phyloP scores from a whole-genome alignment of 2,797 vertebrate genomes.

The Malurus leucopterus region DNA sequence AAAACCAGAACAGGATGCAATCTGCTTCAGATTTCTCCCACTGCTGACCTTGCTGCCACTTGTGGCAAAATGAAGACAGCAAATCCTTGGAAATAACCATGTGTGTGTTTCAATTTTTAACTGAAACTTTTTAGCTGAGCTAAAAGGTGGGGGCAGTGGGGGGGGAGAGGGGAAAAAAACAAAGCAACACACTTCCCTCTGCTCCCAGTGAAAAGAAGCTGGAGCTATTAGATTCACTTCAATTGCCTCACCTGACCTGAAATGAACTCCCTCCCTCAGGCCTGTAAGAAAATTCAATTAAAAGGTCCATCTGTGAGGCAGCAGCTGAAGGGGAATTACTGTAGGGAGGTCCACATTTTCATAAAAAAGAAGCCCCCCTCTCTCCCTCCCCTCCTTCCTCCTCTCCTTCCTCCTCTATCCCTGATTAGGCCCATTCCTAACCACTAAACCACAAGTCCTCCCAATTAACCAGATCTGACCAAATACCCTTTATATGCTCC shows the following conservation, averaged over 20 bases:
- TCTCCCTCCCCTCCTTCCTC: background rate
- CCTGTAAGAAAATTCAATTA: slow-evolving; percentile 79
- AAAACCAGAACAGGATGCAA: slow-evolving; percentile 33
- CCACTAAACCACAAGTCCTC: slow-evolving; percentile 56
- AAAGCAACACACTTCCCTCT: slow-evolving; percentile 61
- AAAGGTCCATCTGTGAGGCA: slow-evolving; percentile 77
- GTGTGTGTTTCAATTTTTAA: slow-evolving; percentile 67
- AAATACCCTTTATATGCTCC: slow-evolving; percentile 54
- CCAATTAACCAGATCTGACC: slow-evolving; percentile 65
- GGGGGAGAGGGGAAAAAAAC: background rate
- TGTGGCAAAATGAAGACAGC: slow-evolving; percentile 49
- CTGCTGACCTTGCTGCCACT: slow-evolving; percentile 52
- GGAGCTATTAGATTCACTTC: slow-evolving; percentile 71
- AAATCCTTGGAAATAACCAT: slow-evolving; percentile 56
- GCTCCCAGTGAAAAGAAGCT: slow-evolving; percentile 63
- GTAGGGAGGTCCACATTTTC: slow-evolving; percentile 71
- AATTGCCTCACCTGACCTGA: slow-evolving; percentile 74
- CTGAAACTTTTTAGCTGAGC: slow-evolving; percentile 54
- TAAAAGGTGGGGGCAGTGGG: background rate
- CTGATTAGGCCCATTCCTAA: slow-evolving; percentile 58
- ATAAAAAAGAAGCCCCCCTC: slow-evolving; percentile 57
- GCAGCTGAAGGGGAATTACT: slow-evolving; percentile 72
- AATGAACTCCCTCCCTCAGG: slow-evolving; percentile 74
- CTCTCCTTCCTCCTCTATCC: background rate
- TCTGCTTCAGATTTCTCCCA: slow-evolving; percentile 37